Percentiles rank a stretch among this genome's conserved stretches.
Evolutionary conservation across 2,888 invertebrate genomes (phyloP).

Genomic region (Athetis lepigone): DNA sequence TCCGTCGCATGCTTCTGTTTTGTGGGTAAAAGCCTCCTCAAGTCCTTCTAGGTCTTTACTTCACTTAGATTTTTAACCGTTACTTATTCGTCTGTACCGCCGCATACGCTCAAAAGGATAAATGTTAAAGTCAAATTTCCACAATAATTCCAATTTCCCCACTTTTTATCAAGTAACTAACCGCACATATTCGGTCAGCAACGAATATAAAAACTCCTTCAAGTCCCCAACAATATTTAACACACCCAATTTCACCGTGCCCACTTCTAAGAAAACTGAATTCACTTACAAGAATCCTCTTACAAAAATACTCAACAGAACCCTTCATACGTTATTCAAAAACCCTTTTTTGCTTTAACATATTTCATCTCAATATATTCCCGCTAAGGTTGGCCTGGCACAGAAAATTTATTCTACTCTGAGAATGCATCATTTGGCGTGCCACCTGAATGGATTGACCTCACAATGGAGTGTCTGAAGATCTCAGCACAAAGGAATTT

Average conservation of each 20-base stretch:
- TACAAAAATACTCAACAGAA: slow-evolving; percentile 16
- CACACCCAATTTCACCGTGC: slow-evolving; percentile 1
- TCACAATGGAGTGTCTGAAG: slow-evolving; percentile 43
- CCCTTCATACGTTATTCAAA: slow-evolving; percentile 50
- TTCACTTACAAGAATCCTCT: slow-evolving; percentile 16
- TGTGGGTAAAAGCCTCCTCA: no score
- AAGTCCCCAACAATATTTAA: neutral
- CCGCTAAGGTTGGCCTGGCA: slow-evolving; percentile 20
- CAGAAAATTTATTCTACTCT: slow-evolving; percentile 44
- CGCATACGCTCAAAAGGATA: no score
- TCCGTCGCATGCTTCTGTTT: no score
- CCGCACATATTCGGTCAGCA: neutral
- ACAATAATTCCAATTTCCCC: no score
- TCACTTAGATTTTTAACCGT: no score
- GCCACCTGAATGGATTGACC: slow-evolving; percentile 55
- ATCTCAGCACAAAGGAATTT: slow-evolving; percentile 41
- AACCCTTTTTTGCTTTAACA: slow-evolving; percentile 36
- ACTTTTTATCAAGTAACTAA: neutral
- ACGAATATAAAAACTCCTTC: neutral
- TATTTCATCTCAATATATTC: slow-evolving; percentile 41
- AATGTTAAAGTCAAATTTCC: no score
- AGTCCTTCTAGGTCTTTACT: no score
- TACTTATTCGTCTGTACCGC: no score
- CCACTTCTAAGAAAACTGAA: slow-evolving; percentile 36
- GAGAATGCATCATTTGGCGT: slow-evolving; percentile 51